phyloP scores from a whole-genome alignment of 2,888 invertebrate species.

The Callosobruchus maculatus region DNA sequence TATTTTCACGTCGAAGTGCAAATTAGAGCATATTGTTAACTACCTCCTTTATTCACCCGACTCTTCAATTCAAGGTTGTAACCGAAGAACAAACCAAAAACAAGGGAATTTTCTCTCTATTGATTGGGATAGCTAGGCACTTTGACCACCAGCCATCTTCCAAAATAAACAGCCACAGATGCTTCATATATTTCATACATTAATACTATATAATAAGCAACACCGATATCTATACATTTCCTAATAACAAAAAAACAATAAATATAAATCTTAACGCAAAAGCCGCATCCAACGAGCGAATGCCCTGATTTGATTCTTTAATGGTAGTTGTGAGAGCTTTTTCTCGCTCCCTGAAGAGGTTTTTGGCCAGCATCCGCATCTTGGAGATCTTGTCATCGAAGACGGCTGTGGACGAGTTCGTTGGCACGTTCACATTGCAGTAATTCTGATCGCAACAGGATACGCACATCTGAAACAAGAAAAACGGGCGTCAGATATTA shows the following conservation, averaged over 20 bases:
- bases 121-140: neutral
- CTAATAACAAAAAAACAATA: neutral
- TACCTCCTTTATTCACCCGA: too few relatives aligned
- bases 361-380: conserved; percentile 48
- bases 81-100: neutral
- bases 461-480: conserved; percentile 56
- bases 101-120: neutral
- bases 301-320: conserved; percentile 32
- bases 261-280: conserved; percentile 15
- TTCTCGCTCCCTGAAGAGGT: conserved; percentile 45
- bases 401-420: conserved; percentile 57
- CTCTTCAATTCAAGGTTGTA: too few relatives aligned
- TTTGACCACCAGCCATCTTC: neutral
- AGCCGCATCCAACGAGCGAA: neutral
- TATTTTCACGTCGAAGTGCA: too few relatives aligned
- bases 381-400: conserved; percentile 51
- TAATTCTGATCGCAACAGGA: conserved; percentile 63
- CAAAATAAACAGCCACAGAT: neutral
- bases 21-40: too few relatives aligned
- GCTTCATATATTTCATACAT: neutral
- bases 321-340: conserved; percentile 47
- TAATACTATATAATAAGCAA: neutral
- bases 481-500: neutral
- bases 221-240: neutral
- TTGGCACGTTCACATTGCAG: conserved; percentile 59